A percentile compares a stretch with the other conserved stretches of the same genome.
phyloP scores from a whole-genome alignment of 2,888 invertebrate species.

The Sialis lutaria region DNA sequence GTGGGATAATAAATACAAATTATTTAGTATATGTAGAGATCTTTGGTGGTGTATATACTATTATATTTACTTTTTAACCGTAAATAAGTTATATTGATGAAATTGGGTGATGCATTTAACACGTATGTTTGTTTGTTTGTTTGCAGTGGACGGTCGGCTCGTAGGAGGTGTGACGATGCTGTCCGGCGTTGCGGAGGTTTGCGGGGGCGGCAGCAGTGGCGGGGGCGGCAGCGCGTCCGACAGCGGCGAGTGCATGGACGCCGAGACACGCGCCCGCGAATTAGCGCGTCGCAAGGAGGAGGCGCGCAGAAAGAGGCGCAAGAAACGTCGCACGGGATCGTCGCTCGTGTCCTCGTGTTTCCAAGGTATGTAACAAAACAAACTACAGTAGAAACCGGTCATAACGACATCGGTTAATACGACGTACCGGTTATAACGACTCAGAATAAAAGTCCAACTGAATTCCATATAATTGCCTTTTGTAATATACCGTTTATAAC shows the following conservation, averaged over 20 bases:
- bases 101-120: background rate
- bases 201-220: constrained; percentile 17
- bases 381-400: too few relatives aligned
- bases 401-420: too few relatives aligned
- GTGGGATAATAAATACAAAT: too few relatives aligned
- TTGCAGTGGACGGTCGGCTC: background rate
- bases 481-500: background rate
- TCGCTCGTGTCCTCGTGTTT: constrained; percentile 80
- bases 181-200: constrained; percentile 1
- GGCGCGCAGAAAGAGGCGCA: constrained; percentile 71
- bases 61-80: too few relatives aligned
- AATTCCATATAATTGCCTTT: too few relatives aligned
- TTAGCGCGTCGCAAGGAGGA: constrained; percentile 69
- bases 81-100: too few relatives aligned
- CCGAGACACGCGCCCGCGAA: constrained; percentile 42
- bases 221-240: constrained; percentile 29
- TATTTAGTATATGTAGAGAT: too few relatives aligned
- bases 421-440: too few relatives aligned
- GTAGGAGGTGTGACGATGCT: background rate
- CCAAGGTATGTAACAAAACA: constrained; percentile 43
- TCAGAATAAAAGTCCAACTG: too few relatives aligned
- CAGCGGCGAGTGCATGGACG: constrained; percentile 34
- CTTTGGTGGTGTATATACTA: too few relatives aligned
- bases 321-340: constrained; percentile 80
- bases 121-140: background rate